phyloP scores from a whole-genome alignment of 2,113 vertebrate species.

The Ptyas mucosa region DNA sequence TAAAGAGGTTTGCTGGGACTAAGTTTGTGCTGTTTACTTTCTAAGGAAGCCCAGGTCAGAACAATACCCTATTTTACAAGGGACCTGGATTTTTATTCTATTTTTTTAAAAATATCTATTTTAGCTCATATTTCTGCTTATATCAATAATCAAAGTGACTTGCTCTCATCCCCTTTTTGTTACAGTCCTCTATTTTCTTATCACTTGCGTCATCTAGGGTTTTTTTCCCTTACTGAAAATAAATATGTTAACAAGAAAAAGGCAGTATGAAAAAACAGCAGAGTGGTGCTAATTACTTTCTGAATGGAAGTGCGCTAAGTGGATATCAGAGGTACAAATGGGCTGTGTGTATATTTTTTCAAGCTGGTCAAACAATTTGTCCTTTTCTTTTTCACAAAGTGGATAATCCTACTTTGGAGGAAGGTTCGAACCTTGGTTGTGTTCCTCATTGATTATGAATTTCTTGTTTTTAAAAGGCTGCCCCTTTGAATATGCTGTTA shows the following conservation, averaged over 20 bases:
- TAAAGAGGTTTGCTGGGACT: too few species aligned
- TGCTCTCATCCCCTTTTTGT: background rate
- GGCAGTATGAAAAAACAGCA: background rate
- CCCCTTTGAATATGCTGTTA: background rate
- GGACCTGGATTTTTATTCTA: background rate
- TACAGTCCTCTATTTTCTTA: background rate
- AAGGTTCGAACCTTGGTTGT: background rate
- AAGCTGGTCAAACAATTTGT: too few species aligned
- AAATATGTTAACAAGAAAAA: background rate
- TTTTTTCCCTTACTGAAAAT: background rate
- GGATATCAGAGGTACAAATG: background rate
- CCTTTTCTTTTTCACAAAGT: background rate
- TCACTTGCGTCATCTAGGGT: background rate
- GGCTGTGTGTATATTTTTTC: background rate
- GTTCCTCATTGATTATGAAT: background rate
- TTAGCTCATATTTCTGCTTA: background rate
- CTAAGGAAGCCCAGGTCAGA: too few species aligned
- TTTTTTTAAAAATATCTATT: background rate
- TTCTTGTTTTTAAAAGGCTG: background rate
- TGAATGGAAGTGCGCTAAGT: background rate
- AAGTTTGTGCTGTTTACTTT: too few species aligned
- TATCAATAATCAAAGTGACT: background rate
- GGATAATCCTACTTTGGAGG: background rate
- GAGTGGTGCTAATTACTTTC: background rate
- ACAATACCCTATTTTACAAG: background rate